phyloP scores from a whole-genome alignment of 2,888 invertebrate species.

The Torymus aiolomorphi region DNA sequence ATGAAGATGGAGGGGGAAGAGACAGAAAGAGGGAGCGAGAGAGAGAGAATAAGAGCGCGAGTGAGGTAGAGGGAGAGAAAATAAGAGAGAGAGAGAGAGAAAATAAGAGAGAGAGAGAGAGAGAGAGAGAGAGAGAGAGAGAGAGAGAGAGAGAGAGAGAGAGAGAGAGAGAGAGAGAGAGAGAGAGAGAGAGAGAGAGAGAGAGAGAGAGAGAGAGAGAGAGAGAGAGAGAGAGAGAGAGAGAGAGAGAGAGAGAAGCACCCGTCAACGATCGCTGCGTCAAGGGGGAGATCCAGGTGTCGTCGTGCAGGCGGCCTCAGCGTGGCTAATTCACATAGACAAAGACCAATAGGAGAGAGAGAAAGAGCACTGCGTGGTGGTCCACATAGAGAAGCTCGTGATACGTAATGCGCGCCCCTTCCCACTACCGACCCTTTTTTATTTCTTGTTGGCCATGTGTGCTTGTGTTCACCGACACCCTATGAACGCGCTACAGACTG shows the following conservation, averaged over 20 bases:
- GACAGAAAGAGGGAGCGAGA: no score
- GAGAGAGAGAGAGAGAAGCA: not conserved
- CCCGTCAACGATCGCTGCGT: constrained; percentile 23
- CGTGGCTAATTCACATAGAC: constrained; percentile 42
- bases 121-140: no score
- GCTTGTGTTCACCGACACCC: no score
- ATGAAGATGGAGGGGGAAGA: no score
- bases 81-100: no score
- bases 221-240: constrained; percentile 1
- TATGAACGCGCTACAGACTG: not conserved
- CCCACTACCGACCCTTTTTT: no score
- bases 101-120: no score
- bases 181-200: not conserved
- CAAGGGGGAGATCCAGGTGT: constrained; percentile 43
- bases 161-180: constrained; percentile 11
- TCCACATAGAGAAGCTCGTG: constrained; percentile 6
- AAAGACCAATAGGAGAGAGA: constrained; percentile 41
- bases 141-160: not conserved
- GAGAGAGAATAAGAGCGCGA: no score
- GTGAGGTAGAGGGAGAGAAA: no score
- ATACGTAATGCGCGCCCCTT: constrained; percentile 13
- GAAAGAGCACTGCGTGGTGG: constrained; percentile 6
- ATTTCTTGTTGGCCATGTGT: no score
- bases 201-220: constrained; percentile 1
- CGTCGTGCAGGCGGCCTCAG: constrained; percentile 37